These are phyloP conservation scores for Theodoxus fluviatilis DNA, from an alignment of 2,888 invertebrate genomes.

Conservation along the genomic window DNA sequence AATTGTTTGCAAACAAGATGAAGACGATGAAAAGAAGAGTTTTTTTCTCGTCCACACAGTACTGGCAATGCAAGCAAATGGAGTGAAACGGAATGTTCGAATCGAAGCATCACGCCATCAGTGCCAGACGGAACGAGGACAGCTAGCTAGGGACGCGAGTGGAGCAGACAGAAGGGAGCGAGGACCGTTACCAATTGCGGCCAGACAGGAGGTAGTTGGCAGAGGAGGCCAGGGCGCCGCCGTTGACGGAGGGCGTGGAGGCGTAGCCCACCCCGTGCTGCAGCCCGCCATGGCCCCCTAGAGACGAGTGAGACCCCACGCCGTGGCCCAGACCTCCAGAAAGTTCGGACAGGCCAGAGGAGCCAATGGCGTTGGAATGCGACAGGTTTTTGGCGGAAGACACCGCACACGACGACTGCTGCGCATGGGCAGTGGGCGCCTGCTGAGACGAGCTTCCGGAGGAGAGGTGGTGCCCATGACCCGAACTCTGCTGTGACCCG, in stretches of 20 bases:
- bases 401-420: conserved; percentile 39
- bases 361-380: conserved; percentile 32
- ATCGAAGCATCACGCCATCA: no score
- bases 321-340: conserved; percentile 28
- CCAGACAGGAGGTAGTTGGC: conserved; percentile 56
- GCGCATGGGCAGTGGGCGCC: conserved; percentile 21
- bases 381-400: conserved; percentile 39
- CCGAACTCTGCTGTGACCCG: conserved; percentile 32
- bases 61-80: no score
- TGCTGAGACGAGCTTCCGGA: no score
- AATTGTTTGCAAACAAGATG: no score
- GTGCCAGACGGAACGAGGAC: no score
- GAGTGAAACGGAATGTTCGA: no score
- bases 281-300: conserved; percentile 39
- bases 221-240: conserved; percentile 40
- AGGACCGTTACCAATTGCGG: conserved; percentile 56
- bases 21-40: no score
- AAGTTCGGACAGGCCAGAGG: conserved; percentile 34
- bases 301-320: no score
- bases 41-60: no score
- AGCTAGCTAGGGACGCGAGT: no score
- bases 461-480: conserved; percentile 28
- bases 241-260: conserved; percentile 43
- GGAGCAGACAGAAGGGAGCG: no score
- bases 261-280: conserved; percentile 47